phyloP scores from a whole-genome alignment of 2,797 vertebrate species.

The Tolypeutes matacus region DNA sequence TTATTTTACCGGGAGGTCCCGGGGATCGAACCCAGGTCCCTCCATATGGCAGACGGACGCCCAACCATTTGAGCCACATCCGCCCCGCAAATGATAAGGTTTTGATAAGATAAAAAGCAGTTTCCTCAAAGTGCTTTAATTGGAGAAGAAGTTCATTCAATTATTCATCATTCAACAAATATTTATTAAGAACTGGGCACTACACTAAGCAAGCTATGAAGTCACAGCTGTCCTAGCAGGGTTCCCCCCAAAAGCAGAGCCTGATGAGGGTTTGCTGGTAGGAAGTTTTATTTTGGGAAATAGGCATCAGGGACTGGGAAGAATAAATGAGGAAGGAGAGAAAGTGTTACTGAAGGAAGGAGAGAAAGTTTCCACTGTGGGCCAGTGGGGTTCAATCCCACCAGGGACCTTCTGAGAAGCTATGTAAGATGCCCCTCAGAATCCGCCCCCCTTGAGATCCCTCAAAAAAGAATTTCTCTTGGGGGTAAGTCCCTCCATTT shows the following conservation, averaged over 20 bases:
- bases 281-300: background rate
- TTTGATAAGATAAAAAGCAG: constrained; percentile 3
- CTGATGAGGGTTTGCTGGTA: background rate
- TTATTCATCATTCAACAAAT: background rate
- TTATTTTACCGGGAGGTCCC: too few relatives aligned
- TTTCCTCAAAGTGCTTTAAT: background rate
- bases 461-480: background rate
- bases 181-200: background rate
- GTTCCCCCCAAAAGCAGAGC: background rate
- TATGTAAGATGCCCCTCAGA: background rate
- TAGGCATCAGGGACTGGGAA: background rate
- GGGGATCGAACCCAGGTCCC: too few relatives aligned
- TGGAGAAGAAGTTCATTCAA: background rate
- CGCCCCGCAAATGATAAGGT: background rate
- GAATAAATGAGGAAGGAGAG: background rate
- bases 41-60: too few relatives aligned
- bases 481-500: background rate
- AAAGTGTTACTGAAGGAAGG: background rate
- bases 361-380: background rate
- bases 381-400: background rate
- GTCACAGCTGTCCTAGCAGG: background rate
- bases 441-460: background rate
- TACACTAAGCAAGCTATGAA: background rate
- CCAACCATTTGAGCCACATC: too few relatives aligned
- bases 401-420: background rate